Conservation (phyloP, 2,113 vertebrate genomes). For the Corythoichthys intestinalis region DNA sequence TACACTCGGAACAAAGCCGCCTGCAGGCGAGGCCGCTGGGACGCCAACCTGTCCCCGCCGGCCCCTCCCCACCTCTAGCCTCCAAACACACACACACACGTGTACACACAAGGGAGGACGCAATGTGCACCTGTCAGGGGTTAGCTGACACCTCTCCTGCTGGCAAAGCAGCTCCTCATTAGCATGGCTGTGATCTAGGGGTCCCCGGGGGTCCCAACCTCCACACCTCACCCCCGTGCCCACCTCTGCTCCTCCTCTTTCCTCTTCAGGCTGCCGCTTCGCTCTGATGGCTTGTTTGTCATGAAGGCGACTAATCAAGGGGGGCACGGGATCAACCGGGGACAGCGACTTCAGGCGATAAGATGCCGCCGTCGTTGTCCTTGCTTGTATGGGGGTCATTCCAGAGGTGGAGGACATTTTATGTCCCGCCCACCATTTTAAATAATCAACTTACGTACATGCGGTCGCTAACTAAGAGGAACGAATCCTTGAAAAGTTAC, state of each 20-base stretch:
- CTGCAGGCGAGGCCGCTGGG: conserved; percentile 67
- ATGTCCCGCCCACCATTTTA: too few relatives aligned
- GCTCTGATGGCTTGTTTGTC: conserved; percentile 73
- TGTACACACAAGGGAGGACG: conserved; percentile 33
- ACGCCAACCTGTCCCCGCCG: conserved; percentile 55
- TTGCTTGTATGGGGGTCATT: too few relatives aligned
- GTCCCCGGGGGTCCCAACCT: conserved; percentile 73
- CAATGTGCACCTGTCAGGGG: conserved; percentile 74
- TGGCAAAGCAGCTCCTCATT: conserved; percentile 78
- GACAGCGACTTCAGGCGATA: conserved; percentile 14
- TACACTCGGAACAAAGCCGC: conserved; percentile 75
- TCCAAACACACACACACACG: conserved; percentile 15
- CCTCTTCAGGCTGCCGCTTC: conserved; percentile 53
- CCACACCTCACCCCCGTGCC: conserved; percentile 65
- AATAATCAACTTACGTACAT: too few relatives aligned
- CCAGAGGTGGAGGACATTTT: too few relatives aligned
- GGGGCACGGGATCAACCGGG: conserved; percentile 44
- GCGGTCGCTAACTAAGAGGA: too few relatives aligned
- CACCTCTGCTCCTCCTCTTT: conserved; percentile 43
- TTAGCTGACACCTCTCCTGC: conserved; percentile 77
- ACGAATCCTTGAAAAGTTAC: too few relatives aligned
- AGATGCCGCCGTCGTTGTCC: neutral
- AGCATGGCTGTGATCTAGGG: conserved; percentile 79
- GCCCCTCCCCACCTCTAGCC: conserved; percentile 36
- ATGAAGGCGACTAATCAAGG: conserved; percentile 64